Evolutionary conservation across 2,797 vertebrate species (phyloP), one percentile per base, ranked within the genome.

Genomic region (Sparus aurata): DNA sequence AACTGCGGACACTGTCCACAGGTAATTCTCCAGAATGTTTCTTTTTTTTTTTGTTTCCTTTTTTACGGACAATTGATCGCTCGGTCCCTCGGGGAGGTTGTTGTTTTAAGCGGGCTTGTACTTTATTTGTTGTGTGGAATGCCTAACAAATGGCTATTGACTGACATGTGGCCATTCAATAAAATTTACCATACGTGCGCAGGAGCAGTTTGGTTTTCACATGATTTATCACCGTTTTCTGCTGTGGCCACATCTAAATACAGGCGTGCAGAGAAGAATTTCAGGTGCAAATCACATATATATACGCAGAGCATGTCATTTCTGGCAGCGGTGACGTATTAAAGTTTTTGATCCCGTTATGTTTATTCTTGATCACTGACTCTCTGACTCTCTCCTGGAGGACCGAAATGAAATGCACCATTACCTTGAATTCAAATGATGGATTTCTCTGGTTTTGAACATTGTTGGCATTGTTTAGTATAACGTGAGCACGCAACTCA

Each of bases 1-100:
- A 20, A 43, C 53, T n/a, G 25, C 10, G 18, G 22, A 62, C 43
- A 62, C 3, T 47, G 50, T 15, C 23, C 13, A 46, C 2, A 30
- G 13, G 9, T 30, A 22, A 54, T 73, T 63, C 59, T 41, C 57
- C 7, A 43, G 18, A 25, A 71, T 30, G 41, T 11, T 12, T 23
- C 6, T n/a, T 45, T 57, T 69, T 23, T 30, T 22, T 1, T 6
- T 34, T 34, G 1, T 34, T 34, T 34, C 8, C 8, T 34, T 2
- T 58, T 50, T 43, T 34, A 34, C 18, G 65, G 38, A 62, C 62
- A 25, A 61, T 46, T 54, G 64, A 67, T 61, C 62, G 57, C 10
- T 67, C 20, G 6, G 9, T 60, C 62, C 17, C n/a, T 0, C 3
- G 22, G 49, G 69, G 18, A 1, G 17, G 30, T 22, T 38, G 34